Conservation (phyloP, 1,140 invertebrate genomes). For the roundworm (Caenorhabditis elegans) region WBcel235 BX284602.5:12388501-12389000, state of each 20-base stretch:
- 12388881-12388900: too few relatives aligned
- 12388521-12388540: background rate
- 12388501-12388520: background rate
- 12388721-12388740: background rate
- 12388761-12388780: background rate
- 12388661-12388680: background rate
- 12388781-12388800: too few relatives aligned
- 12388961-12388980: background rate
- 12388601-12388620: background rate
- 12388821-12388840: too few relatives aligned
- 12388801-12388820: too few relatives aligned
- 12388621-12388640: background rate
- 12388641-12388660: too few relatives aligned
- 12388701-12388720: background rate
- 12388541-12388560: background rate
- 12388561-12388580: background rate
- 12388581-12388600: background rate
- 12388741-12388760: background rate
- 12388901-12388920: too few relatives aligned
- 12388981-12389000: background rate
- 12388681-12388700: background rate
- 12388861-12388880: too few relatives aligned
- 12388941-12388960: background rate
- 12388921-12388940: too few relatives aligned
- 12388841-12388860: too few relatives aligned